Conservation (phyloP, 92 coral and sea anemone genomes). For the Desmophyllum pertusum region DNA sequence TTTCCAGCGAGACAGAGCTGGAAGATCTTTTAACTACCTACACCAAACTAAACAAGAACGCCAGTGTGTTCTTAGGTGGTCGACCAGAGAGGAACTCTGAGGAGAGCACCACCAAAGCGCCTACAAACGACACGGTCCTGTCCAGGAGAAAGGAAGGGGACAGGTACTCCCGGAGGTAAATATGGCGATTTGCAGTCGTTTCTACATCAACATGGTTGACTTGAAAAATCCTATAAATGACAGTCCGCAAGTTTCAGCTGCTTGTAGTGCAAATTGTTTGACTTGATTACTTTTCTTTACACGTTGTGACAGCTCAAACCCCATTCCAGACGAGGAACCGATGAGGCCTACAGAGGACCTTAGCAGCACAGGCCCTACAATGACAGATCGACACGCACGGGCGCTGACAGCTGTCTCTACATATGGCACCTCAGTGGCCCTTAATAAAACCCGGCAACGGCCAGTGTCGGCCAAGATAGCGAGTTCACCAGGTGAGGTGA, state of each 20-base stretch:
- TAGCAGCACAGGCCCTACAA: slow-evolving; percentile 49
- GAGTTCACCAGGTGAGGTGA: slow-evolving; percentile 68
- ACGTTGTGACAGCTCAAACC: slow-evolving; percentile 8
- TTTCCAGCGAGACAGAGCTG: slow-evolving; percentile 83
- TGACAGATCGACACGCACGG: slow-evolving; percentile 65
- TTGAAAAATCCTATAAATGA: too few species aligned
- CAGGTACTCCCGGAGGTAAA: slow-evolving; percentile 52
- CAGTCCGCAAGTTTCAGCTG: too few species aligned
- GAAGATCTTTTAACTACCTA: slow-evolving; percentile 90
- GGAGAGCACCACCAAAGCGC: slow-evolving; percentile 31
- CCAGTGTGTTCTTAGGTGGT: slow-evolving; percentile 94
- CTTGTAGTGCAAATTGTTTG: too few species aligned
- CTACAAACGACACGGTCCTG: slow-evolving; percentile 49
- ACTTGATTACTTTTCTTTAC: neutral
- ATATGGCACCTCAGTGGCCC: slow-evolving; percentile 91
- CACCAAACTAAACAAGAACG: slow-evolving; percentile 91
- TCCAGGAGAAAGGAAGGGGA: slow-evolving; percentile 59
- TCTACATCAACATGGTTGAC: too few species aligned
- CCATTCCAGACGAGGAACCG: slow-evolving; percentile 5
- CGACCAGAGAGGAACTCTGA: slow-evolving; percentile 63
- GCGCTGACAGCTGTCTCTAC: slow-evolving; percentile 86
- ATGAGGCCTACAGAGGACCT: slow-evolving; percentile 62
- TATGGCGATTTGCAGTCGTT: neutral
- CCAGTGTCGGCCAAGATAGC: slow-evolving; percentile 85
- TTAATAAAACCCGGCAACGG: slow-evolving; percentile 76